A percentile compares a stretch with the other conserved stretches of the same genome.
Conservation (phyloP, 2,888 invertebrate species). For the Thecophora atra region DNA sequence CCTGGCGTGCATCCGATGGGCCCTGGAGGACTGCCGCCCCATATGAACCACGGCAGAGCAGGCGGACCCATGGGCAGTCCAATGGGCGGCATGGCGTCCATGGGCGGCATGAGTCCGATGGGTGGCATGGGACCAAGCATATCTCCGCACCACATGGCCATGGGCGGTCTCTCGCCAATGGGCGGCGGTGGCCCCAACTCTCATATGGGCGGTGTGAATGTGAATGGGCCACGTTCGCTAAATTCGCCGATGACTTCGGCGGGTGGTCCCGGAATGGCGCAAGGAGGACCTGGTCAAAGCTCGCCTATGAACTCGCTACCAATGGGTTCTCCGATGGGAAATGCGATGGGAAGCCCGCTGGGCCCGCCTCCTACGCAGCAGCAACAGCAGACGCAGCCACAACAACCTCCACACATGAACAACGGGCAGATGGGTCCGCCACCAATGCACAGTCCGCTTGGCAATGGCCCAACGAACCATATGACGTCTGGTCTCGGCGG, state of each 20-base stretch:
- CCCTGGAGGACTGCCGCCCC: conserved; percentile 62
- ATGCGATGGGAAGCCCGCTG: conserved; percentile 79
- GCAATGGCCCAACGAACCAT: conserved; percentile 70
- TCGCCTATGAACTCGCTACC: conserved; percentile 77
- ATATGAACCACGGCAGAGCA: conserved; percentile 61
- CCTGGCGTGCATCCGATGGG: conserved; percentile 55
- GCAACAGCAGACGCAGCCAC: conserved; percentile 52
- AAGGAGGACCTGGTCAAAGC: conserved; percentile 67
- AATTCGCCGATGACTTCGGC: conserved; percentile 73
- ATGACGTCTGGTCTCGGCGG: conserved; percentile 66
- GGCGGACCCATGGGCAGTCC: conserved; percentile 65
- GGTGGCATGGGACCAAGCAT: conserved; percentile 67
- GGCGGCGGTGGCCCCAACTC: conserved; percentile 68
- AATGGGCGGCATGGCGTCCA: conserved; percentile 70
- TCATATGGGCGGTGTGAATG: conserved; percentile 71
- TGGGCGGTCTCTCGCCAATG: conserved; percentile 74
- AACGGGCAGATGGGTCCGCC: conserved; percentile 81
- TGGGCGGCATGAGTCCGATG: conserved; percentile 70
- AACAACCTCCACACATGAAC: conserved; percentile 69
- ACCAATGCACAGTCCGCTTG: conserved; percentile 78
- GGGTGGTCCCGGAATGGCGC: conserved; percentile 73
- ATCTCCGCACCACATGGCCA: conserved; percentile 65
- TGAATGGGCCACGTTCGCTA: conserved; percentile 70
- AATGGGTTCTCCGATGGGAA: conserved; percentile 77
- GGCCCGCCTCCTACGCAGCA: conserved; percentile 52